Evolutionary conservation across 2,888 invertebrate species (phyloP), one percentile per base, ranked within the genome.

Genomic region (Hypomecis punctinalis): DNA sequence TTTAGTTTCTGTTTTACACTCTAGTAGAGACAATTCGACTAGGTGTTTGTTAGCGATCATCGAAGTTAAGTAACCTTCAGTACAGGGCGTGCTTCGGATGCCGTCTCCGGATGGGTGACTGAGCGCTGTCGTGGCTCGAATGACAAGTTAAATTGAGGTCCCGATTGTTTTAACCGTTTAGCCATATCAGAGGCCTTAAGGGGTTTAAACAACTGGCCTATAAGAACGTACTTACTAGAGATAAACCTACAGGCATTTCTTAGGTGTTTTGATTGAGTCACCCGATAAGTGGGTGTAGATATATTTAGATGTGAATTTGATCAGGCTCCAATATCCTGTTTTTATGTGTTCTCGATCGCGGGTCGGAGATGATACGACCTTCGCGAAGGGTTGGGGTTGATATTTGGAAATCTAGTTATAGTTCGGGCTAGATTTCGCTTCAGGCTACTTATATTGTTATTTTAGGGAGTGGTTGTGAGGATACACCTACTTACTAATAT

Each of bases 261-360:
- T 47, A 73, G 77, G 73, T 78, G 75, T 82, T 82, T 76, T 73
- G 75, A 77, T 78, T 81, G 76, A 79, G 73, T 71, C 64, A 71
- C 70, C 70, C 69, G 72, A 72, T 76, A 70, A 68, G 64, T 70
- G 66, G 61, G 61, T 53, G 56, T 54, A 57, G 54, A 52, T 62
- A 65, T 56, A 71, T 63, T 70, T 51, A 53, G 46, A 68, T 70
- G 70, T 68, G 63, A 65, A 72, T 70, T 68, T 68, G 64, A 72
- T 68, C 63, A 68, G 59, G 47, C 35, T 40, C 53, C 48, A 47
- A 61, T 59, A 55, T 59, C 51, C 52, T 59, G 56, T 55, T 59
- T 60, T 59, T 47, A 59, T 66, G 47, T 64, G 4, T 48, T 47
- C 40, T 61, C 61, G 52, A 56, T 60, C 35, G 51, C 39, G 40